Base-by-base conservation (phyloP, 2,797 vertebrate genomes). In the Phoxinus dragarum region DNA sequence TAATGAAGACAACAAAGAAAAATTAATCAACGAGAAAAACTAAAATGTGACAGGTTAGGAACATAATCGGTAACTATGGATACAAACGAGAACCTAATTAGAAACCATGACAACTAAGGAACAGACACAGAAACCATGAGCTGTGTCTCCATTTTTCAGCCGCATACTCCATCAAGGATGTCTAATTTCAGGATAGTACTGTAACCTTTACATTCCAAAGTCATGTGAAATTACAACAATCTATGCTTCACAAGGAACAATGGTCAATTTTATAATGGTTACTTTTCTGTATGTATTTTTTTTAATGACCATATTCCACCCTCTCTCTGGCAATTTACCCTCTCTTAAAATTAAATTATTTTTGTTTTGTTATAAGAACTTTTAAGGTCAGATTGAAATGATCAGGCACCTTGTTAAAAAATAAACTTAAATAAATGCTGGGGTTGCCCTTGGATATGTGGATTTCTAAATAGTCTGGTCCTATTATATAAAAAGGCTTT, bases 351-450 rank as follows among this genome's bases (percentile, higher is more conserved):
- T 59, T 21, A 59, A n/a, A 59, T 23, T 0, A 59, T 3, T 9
- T 31, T 66, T 66, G 10, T 16, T 64, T 66, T 27, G 61, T 11
- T 31, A 5, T 14, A 64, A 66, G 12, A 66, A 27, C n/a, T 14
- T 66, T 66, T 66, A 66, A 11, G 27, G 27, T 66, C 61, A 34
- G 36, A 80, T 27, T 66, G 56, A 66, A 80, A 42, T 80, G 36
- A 59, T 14, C 44, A 47, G 23, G 23, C 21, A 59, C 23, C 54
- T n/a, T 80, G 64, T 66, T 34, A 66, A 66, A 36, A 68, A 68
- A 68, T 21, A 3, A 17, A 21, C 34, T 14, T 42, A 42, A 40
- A 40, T 38, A 6, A 12, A 68, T 68, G 17, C 16, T 36, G 7
- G 3, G 38, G 38, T 44, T 44, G 5, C 3, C 21, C 23, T 44